Percentiles rank a stretch among this genome's conserved stretches.
These are phyloP conservation scores for Acestrorhynchus altus DNA, from an alignment of 2,797 vertebrate species.

Conservation along the genomic window DNA sequence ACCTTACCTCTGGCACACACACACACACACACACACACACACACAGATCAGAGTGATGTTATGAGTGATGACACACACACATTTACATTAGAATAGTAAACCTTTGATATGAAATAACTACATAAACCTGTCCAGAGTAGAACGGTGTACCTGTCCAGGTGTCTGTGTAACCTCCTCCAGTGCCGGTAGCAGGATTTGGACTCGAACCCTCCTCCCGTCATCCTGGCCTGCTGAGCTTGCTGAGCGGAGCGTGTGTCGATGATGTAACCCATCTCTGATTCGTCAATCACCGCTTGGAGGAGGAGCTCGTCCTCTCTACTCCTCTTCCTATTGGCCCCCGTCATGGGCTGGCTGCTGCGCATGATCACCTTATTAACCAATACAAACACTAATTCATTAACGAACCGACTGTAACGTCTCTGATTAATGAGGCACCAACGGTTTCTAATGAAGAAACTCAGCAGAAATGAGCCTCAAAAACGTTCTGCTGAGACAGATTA, in stretches of 20 bases:
- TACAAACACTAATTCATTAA: too few species aligned
- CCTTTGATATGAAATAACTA: too few species aligned
- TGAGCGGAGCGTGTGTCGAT: slow-evolving; percentile 84
- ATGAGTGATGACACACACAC: slow-evolving; percentile 16
- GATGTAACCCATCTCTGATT: slow-evolving; percentile 77
- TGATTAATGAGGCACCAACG: too few species aligned
- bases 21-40: slow-evolving; percentile 5
- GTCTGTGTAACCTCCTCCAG: slow-evolving; percentile 84
- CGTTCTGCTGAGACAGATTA: too few species aligned
- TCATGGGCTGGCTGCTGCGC: slow-evolving; percentile 85
- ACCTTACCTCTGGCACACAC: slow-evolving; percentile 77
- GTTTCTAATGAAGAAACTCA: too few species aligned
- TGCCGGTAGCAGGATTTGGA: slow-evolving; percentile 78
- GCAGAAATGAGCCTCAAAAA: too few species aligned
- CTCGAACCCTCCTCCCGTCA: slow-evolving; percentile 83
- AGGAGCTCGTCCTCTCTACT: slow-evolving; percentile 85
- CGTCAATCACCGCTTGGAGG: slow-evolving; percentile 72
- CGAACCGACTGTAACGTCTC: too few species aligned
- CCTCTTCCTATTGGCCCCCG: slow-evolving; percentile 81
- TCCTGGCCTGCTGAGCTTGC: slow-evolving; percentile 83
- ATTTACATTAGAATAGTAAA: too few species aligned
- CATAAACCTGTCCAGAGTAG: not conserved
- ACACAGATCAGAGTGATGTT: too few species aligned
- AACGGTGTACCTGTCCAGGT: slow-evolving; percentile 82
- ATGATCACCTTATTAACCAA: slow-evolving; percentile 87